Evolutionary conservation across 2,113 vertebrate genomes (phyloP).

Genomic region (Carettochelys insculpta): DNA sequence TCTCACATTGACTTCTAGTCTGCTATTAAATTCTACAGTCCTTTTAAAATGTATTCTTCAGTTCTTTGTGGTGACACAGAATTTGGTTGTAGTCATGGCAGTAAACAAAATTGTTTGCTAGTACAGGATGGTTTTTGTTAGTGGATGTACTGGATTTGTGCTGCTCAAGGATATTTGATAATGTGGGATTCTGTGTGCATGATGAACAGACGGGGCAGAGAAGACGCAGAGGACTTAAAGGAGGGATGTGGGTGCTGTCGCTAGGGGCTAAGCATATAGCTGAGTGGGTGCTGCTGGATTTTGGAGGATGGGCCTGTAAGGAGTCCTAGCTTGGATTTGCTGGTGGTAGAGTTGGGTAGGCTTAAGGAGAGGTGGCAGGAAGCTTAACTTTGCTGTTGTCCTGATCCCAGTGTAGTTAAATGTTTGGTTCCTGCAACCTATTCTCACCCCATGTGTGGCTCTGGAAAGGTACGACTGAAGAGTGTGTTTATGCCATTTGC

Average conservation of each 20-base stretch:
- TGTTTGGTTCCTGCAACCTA: neutral
- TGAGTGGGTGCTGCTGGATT: neutral
- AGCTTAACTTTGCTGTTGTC: neutral
- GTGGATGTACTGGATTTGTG: neutral
- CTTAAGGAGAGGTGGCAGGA: neutral
- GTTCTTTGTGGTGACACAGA: neutral
- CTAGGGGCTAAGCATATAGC: neutral
- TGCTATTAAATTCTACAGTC: neutral
- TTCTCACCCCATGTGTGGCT: neutral
- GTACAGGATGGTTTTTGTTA: neutral
- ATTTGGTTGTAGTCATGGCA: neutral
- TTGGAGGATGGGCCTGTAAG: neutral
- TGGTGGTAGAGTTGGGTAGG: neutral
- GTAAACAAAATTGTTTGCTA: neutral
- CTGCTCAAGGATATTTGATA: neutral
- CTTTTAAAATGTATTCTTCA: neutral
- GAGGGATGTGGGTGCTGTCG: neutral
- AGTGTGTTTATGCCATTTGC: neutral
- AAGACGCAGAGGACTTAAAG: neutral
- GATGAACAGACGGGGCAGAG: neutral
- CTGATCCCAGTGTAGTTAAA: rapidly evolving
- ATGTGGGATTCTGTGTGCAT: neutral
- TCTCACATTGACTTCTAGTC: neutral
- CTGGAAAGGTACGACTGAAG: neutral
- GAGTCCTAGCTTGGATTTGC: neutral